phyloP scores from a whole-genome alignment of 1,140 invertebrate species.

The Atta colombica region DNA sequence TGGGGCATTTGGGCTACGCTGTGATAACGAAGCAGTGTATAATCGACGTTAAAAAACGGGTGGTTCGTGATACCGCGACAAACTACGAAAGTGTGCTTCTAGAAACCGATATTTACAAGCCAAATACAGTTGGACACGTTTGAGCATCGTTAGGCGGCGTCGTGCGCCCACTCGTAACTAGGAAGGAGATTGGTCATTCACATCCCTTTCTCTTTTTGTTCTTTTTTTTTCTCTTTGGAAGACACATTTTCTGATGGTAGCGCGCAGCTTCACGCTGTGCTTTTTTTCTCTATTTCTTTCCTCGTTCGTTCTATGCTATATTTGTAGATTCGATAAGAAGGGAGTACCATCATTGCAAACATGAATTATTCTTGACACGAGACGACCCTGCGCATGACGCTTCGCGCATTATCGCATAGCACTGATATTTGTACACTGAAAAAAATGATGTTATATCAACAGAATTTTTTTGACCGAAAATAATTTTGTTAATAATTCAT shows the following conservation, averaged over 20 bases:
- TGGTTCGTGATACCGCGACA: slow-evolving; percentile 79
- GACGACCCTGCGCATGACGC: slow-evolving; percentile 16
- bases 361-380: slow-evolving; percentile 6
- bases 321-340: slow-evolving; percentile 29
- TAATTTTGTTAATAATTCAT: no score
- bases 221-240: slow-evolving; percentile 89
- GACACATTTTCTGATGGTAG: slow-evolving; percentile 94
- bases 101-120: slow-evolving; percentile 85
- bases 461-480: no score
- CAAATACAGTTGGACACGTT: slow-evolving; percentile 73
- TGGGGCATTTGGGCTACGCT: slow-evolving; percentile 82
- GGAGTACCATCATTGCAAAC: background rate
- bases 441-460: no score
- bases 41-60: slow-evolving; percentile 79
- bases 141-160: background rate
- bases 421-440: slow-evolving; percentile 1
- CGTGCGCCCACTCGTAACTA: slow-evolving; percentile 40
- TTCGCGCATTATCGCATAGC: background rate
- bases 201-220: no score
- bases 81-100: slow-evolving; percentile 82
- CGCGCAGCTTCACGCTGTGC: slow-evolving; percentile 29
- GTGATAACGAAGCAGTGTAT: slow-evolving; percentile 74
- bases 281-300: slow-evolving; percentile 44
- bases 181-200: slow-evolving; percentile 16
- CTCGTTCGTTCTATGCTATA: slow-evolving; percentile 48